phyloP scores from a whole-genome alignment of 2,113 vertebrate species.

The Heterotilapia buettikoferi region DNA sequence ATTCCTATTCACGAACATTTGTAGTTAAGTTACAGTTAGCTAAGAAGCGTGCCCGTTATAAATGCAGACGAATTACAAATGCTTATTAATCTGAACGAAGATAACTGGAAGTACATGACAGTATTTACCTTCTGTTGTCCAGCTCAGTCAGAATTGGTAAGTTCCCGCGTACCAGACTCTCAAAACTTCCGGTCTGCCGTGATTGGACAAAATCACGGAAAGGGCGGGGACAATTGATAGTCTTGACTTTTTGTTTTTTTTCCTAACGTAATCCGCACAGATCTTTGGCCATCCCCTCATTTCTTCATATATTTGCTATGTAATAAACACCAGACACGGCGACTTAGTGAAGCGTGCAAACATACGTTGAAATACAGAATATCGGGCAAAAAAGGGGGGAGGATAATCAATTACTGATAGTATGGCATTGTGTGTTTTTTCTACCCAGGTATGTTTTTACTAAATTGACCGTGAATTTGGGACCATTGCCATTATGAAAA shows the following conservation, averaged over 20 bases:
- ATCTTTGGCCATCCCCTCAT: neutral
- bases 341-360: neutral
- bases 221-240: neutral
- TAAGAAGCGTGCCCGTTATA: neutral
- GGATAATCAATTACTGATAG: neutral
- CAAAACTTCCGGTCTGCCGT: slow-evolving; percentile 54
- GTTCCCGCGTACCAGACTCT: slow-evolving; percentile 57
- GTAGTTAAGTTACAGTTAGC: too few species aligned
- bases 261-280: neutral
- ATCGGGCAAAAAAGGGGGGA: neutral
- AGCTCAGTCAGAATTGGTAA: neutral
- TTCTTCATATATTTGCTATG: neutral
- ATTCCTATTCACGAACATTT: fast-evolving
- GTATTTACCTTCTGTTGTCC: slow-evolving; percentile 9
- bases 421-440: neutral
- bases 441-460: neutral
- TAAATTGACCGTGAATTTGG: neutral
- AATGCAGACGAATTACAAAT: fast-evolving
- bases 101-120: fast-evolving
- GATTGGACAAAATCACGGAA: slow-evolving; percentile 43
- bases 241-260: neutral
- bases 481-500: neutral
- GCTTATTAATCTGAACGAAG: fast-evolving
- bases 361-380: neutral
- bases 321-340: neutral